Conservation (phyloP, 2,888 invertebrate genomes). For the Fragum whitleyi region DNA sequence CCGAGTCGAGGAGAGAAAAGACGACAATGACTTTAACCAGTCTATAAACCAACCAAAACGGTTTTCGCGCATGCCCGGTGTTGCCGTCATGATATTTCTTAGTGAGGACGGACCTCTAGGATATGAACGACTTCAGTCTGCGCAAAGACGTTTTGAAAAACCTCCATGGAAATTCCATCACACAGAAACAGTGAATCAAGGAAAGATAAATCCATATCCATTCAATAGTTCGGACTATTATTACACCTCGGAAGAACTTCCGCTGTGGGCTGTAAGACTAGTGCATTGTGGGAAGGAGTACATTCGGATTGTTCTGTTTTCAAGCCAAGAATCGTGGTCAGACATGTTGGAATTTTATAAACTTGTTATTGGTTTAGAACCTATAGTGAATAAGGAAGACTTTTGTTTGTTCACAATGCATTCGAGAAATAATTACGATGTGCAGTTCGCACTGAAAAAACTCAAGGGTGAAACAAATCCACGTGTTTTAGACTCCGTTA, state of each 20-base stretch:
- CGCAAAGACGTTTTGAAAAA: constrained; percentile 72
- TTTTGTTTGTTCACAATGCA: constrained; percentile 81
- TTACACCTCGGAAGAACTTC: constrained; percentile 77
- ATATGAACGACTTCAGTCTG: constrained; percentile 71
- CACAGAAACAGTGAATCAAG: constrained; percentile 73
- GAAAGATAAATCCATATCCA: constrained; percentile 75
- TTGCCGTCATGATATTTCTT: constrained; percentile 77
- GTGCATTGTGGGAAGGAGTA: constrained; percentile 82
- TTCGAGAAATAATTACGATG: constrained; percentile 74
- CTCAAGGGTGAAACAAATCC: constrained; percentile 69
- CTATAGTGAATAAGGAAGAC: constrained; percentile 74
- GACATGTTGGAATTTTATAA: constrained; percentile 80
- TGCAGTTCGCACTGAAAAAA: constrained; percentile 81
- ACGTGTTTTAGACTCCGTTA: constrained; percentile 69
- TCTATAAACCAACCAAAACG: constrained; percentile 50
- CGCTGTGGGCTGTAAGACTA: constrained; percentile 80
- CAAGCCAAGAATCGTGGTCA: constrained; percentile 77
- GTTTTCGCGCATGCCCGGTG: constrained; percentile 67
- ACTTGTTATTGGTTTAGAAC: constrained; percentile 76
- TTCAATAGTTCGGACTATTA: constrained; percentile 80
- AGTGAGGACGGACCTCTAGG: constrained; percentile 73
- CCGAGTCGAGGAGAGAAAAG: constrained; percentile 64
- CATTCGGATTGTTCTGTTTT: constrained; percentile 77
- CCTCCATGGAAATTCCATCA: constrained; percentile 82
- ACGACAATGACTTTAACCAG: constrained; percentile 48